phyloP scores from a whole-genome alignment of 1,140 invertebrate genomes.

The Wiebesia pumilae region DNA sequence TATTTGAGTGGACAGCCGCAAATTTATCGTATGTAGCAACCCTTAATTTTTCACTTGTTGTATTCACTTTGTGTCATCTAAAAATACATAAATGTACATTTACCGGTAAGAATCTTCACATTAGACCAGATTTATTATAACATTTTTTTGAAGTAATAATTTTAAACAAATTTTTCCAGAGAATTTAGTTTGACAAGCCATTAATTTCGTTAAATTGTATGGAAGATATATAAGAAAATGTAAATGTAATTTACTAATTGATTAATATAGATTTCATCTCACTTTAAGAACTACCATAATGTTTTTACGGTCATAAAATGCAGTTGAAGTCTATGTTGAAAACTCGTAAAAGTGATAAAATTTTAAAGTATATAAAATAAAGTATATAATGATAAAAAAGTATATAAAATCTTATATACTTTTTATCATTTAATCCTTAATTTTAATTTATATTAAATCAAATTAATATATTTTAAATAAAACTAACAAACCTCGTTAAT shows the following conservation, averaged over 20 bases:
- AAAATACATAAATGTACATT: conserved; percentile 45
- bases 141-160: conserved; percentile 24
- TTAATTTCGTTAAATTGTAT: not conserved
- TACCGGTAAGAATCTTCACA: conserved; percentile 1
- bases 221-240: conserved; percentile 5
- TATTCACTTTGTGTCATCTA: conserved; percentile 44
- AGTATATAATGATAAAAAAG: too few species aligned
- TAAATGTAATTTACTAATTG: conserved; percentile 34
- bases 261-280: not conserved
- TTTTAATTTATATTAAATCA: not conserved
- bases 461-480: not conserved
- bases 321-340: not conserved
- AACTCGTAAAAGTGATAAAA: conserved; percentile 5
- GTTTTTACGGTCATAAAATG: conserved; percentile 19
- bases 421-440: not conserved
- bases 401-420: not conserved
- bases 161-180: conserved; percentile 19
- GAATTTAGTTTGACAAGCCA: conserved; percentile 4
- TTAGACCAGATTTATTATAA: conserved; percentile 39
- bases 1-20: conserved; percentile 62
- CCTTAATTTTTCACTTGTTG: conserved; percentile 62
- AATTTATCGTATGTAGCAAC: conserved; percentile 59
- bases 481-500: too few species aligned
- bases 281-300: conserved; percentile 33
- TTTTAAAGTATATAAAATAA: too few species aligned